Evolutionary conservation across 2,113 vertebrate genomes (phyloP).

Genomic region (Parus major): DNA sequence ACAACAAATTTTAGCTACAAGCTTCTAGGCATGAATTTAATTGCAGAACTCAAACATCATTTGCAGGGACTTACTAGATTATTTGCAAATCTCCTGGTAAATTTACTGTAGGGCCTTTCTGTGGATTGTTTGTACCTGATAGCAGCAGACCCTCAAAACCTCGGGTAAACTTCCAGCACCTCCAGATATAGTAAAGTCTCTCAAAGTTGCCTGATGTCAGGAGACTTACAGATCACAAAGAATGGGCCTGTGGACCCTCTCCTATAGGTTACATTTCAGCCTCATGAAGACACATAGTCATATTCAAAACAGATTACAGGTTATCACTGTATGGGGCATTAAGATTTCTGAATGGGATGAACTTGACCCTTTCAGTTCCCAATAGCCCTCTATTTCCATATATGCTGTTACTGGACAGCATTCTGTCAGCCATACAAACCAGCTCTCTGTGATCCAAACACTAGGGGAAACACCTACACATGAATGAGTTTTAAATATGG

Average conservation of each 20-base stretch:
- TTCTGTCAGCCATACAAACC: not conserved
- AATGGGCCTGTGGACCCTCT: not conserved
- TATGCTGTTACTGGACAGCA: not conserved
- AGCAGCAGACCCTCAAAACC: not conserved
- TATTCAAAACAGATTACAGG: not conserved
- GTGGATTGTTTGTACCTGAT: not conserved
- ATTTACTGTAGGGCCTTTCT: not conserved
- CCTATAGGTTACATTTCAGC: not conserved
- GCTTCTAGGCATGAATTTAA: not conserved
- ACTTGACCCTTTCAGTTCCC: not conserved
- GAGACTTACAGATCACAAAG: not conserved
- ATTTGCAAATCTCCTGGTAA: not conserved
- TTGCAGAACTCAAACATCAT: not conserved
- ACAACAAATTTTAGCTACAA: not conserved
- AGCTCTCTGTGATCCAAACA: not conserved
- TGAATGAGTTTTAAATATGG: not conserved
- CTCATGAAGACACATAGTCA: not conserved
- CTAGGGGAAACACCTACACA: not conserved
- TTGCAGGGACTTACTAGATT: not conserved
- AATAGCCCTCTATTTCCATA: accelerated
- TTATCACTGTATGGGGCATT: accelerated
- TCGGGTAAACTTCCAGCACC: accelerated
- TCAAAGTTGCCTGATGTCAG: not conserved
- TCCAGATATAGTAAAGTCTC: not conserved
- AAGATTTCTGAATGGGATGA: not conserved